Evolutionary conservation across 2,113 vertebrate genomes (phyloP).

Genomic region (Ellobius talpinus): DNA sequence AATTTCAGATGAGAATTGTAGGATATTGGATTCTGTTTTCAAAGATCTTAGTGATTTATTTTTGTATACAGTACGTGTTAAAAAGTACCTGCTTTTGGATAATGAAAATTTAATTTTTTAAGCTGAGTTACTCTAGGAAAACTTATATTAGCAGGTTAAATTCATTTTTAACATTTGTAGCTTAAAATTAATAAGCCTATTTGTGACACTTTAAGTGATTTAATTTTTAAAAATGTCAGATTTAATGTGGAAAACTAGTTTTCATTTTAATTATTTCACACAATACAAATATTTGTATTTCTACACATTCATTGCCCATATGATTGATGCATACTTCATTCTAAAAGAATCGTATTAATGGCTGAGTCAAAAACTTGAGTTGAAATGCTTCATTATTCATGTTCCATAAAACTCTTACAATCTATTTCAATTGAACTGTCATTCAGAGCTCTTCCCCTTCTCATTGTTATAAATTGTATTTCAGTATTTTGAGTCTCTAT

Average conservation of each 20-base stretch:
- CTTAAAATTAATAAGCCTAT: constrained; percentile 47
- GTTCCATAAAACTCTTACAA: constrained; percentile 53
- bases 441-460: constrained; percentile 71
- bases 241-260: constrained; percentile 53
- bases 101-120: constrained; percentile 34
- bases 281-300: constrained; percentile 57
- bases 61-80: constrained; percentile 1
- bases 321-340: constrained; percentile 41
- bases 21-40: background rate
- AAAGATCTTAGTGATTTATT: background rate
- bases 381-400: constrained; percentile 70
- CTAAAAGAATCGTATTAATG: constrained; percentile 67
- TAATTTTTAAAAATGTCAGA: background rate
- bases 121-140: constrained; percentile 14
- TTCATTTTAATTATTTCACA: constrained; percentile 58
- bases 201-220: constrained; percentile 47
- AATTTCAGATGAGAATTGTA: background rate
- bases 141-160: constrained; percentile 38
- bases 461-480: constrained; percentile 76
- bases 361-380: constrained; percentile 48
- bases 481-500: constrained; percentile 57
- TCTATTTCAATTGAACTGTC: constrained; percentile 74
- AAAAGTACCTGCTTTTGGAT: constrained; percentile 10
- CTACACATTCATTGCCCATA: constrained; percentile 16
- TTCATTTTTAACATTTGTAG: background rate